Conservation (phyloP, 2,888 invertebrate species). For the Pterobdella sp. region DNA sequence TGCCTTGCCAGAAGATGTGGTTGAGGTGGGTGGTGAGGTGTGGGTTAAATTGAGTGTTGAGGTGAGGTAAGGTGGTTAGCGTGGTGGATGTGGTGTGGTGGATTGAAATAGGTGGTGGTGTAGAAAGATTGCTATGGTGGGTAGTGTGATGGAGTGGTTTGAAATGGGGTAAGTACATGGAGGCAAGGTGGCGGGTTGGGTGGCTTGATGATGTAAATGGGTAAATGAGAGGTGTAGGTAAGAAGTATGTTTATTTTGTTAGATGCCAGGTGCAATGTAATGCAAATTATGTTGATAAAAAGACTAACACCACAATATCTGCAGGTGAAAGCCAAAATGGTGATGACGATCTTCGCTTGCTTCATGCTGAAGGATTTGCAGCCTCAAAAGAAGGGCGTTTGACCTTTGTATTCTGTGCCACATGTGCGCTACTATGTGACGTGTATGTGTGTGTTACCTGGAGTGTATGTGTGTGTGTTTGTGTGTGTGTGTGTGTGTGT, state of each 20-base stretch:
- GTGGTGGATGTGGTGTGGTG: too few species aligned
- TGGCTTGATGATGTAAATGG: background rate
- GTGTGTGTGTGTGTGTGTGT: too few species aligned
- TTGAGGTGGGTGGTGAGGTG: too few species aligned
- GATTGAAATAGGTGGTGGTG: background rate
- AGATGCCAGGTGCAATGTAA: too few species aligned
- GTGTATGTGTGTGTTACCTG: background rate
- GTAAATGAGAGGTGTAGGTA: background rate
- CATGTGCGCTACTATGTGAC: background rate
- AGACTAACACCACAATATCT: too few species aligned
- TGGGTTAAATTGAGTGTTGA: too few species aligned
- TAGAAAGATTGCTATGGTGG: background rate
- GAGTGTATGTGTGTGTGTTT: background rate
- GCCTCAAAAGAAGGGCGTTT: slow-evolving; percentile 5
- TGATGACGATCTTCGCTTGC: slow-evolving; percentile 99
- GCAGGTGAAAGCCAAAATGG: slow-evolving; percentile 95
- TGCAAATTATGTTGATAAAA: too few species aligned
- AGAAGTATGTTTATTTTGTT: too few species aligned
- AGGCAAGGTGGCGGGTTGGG: too few species aligned
- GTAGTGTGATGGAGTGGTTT: too few species aligned
- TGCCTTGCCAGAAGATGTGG: slow-evolving; percentile 95
- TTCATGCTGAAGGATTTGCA: slow-evolving; percentile 81
- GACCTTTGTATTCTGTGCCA: background rate
- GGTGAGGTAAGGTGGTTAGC: too few species aligned
- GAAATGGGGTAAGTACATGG: too few species aligned